These are phyloP conservation scores for Leptinotarsa tumamoca DNA, from an alignment of 2,888 invertebrate genomes.

Conservation along the genomic window DNA sequence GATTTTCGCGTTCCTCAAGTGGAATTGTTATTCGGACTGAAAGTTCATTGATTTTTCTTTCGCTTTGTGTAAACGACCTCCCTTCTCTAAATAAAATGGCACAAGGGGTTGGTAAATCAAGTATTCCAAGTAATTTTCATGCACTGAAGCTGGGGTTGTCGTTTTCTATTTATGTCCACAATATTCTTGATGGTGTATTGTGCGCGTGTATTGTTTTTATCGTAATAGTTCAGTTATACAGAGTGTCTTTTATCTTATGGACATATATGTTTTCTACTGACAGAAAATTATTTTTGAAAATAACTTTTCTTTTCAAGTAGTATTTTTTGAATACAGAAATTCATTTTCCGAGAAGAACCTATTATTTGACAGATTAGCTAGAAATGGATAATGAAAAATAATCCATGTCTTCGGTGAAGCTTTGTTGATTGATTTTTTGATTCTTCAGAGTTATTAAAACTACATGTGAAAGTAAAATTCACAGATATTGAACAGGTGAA, in stretches of 20 bases:
- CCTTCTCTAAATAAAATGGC: conserved; percentile 27
- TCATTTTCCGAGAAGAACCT: no score
- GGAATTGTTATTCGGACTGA: conserved; percentile 56
- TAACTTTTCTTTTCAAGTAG: no score
- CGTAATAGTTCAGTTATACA: background rate
- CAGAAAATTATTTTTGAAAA: background rate
- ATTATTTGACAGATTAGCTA: no score
- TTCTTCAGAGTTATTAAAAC: no score
- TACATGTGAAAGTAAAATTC: no score
- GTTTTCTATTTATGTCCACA: conserved; percentile 14
- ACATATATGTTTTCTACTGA: background rate
- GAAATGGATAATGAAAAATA: no score
- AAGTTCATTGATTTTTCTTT: conserved; percentile 57
- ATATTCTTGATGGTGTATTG: conserved; percentile 4
- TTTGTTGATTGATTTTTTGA: no score
- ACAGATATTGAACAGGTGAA: no score
- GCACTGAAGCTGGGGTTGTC: conserved; percentile 21
- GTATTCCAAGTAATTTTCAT: conserved; percentile 30
- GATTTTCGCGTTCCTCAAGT: conserved; percentile 55
- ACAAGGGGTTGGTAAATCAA: conserved; percentile 31
- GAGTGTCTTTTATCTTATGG: background rate
- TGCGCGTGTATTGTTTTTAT: conserved; percentile 1
- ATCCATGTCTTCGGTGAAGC: no score
- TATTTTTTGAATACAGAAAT: no score
- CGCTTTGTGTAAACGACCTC: conserved; percentile 32